Evolutionary conservation across 2,113 vertebrate genomes (phyloP).

Genomic region (Prinia subflava): DNA sequence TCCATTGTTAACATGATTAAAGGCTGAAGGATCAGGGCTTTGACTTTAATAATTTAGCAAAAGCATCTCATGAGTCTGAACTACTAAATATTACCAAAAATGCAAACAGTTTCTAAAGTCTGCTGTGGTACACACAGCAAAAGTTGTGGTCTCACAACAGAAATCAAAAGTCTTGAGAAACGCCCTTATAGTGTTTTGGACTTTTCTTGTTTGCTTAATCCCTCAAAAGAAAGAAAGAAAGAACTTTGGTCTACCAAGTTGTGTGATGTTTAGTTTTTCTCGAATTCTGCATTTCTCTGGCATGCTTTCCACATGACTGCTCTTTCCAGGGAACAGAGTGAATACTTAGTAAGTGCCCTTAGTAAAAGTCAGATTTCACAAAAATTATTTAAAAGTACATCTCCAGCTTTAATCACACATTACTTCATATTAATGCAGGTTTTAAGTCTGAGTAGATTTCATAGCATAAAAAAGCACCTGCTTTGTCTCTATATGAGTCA

Average conservation of each 20-base stretch:
- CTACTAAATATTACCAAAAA: not conserved
- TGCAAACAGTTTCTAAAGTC: not conserved
- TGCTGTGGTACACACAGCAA: not conserved
- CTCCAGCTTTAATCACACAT: not conserved
- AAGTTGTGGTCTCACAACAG: not conserved
- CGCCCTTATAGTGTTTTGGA: not conserved
- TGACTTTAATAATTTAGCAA: not conserved
- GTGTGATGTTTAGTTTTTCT: not conserved
- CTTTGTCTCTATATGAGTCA: conserved; percentile 28
- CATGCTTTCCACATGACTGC: not conserved
- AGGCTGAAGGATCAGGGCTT: not conserved
- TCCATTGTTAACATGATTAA: not conserved
- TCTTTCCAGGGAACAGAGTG: not conserved
- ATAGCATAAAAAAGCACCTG: not conserved
- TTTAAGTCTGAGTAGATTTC: conserved; percentile 29
- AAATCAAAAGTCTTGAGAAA: not conserved
- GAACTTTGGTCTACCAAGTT: not conserved
- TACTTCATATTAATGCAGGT: not conserved
- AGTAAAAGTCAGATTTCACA: not conserved
- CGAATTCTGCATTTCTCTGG: not conserved
- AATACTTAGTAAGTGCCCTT: not conserved
- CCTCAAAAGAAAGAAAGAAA: not conserved
- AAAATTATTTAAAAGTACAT: conserved; percentile 2
- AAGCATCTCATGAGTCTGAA: not conserved
- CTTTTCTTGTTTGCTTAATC: not conserved